phyloP scores from a whole-genome alignment of 2,797 vertebrate species.

The Falco rusticolus region DNA sequence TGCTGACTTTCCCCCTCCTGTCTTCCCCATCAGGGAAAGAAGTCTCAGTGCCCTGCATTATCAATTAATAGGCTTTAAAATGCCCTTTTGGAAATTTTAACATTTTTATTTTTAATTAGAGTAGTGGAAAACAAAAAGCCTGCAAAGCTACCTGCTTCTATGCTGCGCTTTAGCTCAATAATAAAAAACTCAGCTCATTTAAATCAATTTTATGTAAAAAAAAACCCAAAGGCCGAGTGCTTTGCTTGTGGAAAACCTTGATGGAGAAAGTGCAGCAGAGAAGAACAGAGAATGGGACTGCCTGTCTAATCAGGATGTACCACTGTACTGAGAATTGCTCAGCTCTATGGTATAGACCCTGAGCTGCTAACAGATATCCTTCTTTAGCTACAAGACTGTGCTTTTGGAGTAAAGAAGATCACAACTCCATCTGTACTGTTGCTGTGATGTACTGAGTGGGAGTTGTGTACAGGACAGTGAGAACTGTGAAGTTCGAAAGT shows the following conservation, averaged over 20 bases:
- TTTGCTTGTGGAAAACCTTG: not conserved
- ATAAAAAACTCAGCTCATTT: constrained; percentile 1
- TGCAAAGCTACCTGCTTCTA: not conserved
- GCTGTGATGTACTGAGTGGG: constrained; percentile 71
- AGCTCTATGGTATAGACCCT: constrained; percentile 63
- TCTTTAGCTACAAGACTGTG: constrained; percentile 72
- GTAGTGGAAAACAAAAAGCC: not conserved
- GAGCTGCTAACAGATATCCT: constrained; percentile 65
- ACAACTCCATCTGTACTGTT: constrained; percentile 71
- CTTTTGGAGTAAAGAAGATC: constrained; percentile 72
- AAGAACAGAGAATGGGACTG: not conserved
- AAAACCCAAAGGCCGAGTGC: not conserved
- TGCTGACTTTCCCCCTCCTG: not conserved
- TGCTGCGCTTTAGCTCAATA: not conserved
- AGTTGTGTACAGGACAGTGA: constrained; percentile 72
- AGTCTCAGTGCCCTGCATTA: not conserved
- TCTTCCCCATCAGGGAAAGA: not conserved
- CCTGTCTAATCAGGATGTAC: constrained; percentile 5
- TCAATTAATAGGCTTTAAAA: constrained; percentile 15
- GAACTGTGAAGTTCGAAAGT: constrained; percentile 68
- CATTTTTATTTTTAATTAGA: constrained; percentile 25
- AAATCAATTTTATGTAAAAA: constrained; percentile 33
- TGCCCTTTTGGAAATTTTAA: not conserved
- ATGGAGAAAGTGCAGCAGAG: not conserved
- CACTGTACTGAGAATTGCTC: constrained; percentile 44